A percentile compares a stretch with the other conserved stretches of the same genome.
Conservation (phyloP, 2,888 invertebrate genomes). For the Idaea dimidiata region DNA sequence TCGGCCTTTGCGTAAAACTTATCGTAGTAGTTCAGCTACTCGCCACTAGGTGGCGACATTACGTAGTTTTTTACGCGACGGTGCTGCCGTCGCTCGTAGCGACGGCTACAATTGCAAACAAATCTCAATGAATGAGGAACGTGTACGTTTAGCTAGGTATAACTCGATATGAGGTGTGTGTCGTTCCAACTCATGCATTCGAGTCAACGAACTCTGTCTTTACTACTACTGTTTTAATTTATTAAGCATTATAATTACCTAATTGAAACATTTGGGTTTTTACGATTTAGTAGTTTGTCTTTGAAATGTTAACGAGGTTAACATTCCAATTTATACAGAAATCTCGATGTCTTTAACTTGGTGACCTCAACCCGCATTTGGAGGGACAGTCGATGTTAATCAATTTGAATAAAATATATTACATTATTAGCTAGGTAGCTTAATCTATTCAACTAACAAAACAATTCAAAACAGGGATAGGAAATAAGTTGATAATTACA, state of each 20-base stretch:
- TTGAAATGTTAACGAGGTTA: slow-evolving; percentile 24
- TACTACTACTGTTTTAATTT: slow-evolving; percentile 29
- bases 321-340: slow-evolving; percentile 9
- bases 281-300: slow-evolving; percentile 26
- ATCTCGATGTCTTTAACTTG: slow-evolving; percentile 8
- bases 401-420: background rate
- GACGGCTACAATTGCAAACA: slow-evolving; percentile 42
- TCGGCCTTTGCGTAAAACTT: slow-evolving; percentile 39
- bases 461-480: background rate
- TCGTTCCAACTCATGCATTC: slow-evolving; percentile 57
- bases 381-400: background rate
- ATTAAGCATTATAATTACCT: slow-evolving; percentile 17
- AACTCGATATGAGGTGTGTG: slow-evolving; percentile 52
- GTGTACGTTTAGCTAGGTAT: slow-evolving; percentile 51
- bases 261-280: slow-evolving; percentile 21
- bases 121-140: slow-evolving; percentile 64
- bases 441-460: background rate
- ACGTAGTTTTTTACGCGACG: slow-evolving; percentile 22
- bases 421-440: background rate
- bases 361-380: background rate
- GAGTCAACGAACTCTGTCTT: slow-evolving; percentile 67
- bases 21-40: slow-evolving; percentile 57
- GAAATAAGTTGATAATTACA: background rate
- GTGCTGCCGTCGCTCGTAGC: slow-evolving; percentile 45
- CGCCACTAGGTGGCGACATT: slow-evolving; percentile 62